Percentiles rank a stretch among this genome's conserved stretches.
phyloP scores from a whole-genome alignment of 2,888 invertebrate genomes.

The Odontothrips loti region DNA sequence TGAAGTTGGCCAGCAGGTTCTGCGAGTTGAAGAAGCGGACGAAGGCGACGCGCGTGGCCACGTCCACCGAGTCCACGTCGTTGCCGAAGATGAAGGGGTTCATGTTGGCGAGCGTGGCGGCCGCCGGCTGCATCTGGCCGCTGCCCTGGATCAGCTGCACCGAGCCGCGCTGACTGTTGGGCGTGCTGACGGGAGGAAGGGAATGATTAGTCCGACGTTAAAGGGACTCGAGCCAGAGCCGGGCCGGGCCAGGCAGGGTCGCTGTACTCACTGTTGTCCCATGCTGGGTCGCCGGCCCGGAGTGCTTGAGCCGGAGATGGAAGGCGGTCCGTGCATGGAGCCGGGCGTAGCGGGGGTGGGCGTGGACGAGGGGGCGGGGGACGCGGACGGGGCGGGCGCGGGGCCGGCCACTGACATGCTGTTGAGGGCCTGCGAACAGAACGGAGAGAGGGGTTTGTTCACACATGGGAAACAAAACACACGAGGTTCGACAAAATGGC shows the following conservation, averaged over 20 bases:
- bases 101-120: conserved; percentile 40
- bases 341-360: conserved; percentile 39
- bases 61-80: conserved; percentile 96
- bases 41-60: conserved; percentile 97
- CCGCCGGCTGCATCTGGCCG: background rate
- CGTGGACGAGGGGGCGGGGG: conserved; percentile 33
- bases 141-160: conserved; percentile 13
- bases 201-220: background rate
- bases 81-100: conserved; percentile 90
- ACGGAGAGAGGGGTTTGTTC: background rate
- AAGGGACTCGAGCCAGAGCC: background rate
- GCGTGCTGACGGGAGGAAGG: background rate
- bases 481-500: conserved; percentile 41
- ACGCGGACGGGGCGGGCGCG: conserved; percentile 31
- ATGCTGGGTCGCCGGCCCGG: conserved; percentile 1
- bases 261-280: background rate
- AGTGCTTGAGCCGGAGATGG: conserved; percentile 36
- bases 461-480: conserved; percentile 33
- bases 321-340: conserved; percentile 35
- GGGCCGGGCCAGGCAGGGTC: background rate
- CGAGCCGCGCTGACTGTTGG: background rate
- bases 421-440: conserved; percentile 61
- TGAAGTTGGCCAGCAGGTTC: conserved; percentile 94
- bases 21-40: conserved; percentile 94
- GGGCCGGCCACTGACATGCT: conserved; percentile 70